phyloP scores from a whole-genome alignment of 2,113 vertebrate species.

The Bujurquina vittata region DNA sequence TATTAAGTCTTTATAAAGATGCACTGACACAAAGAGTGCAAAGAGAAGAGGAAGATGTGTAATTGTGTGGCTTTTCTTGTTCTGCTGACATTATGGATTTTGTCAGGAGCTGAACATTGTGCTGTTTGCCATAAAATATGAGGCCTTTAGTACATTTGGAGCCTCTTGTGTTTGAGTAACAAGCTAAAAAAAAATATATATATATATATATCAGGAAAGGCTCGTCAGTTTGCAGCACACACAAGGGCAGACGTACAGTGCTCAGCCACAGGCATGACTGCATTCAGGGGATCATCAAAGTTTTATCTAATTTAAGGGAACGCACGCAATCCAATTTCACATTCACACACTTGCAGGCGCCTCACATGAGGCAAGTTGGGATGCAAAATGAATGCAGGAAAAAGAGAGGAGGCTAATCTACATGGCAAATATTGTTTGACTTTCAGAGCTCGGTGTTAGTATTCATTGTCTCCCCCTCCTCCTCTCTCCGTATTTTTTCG shows the following conservation, averaged over 20 bases:
- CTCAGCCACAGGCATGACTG: slow-evolving; percentile 34
- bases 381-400: slow-evolving; percentile 39
- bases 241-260: slow-evolving; percentile 17
- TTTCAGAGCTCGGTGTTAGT: slow-evolving; percentile 38
- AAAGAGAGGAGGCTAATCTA: slow-evolving; percentile 42
- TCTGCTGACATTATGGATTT: slow-evolving; percentile 51
- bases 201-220: slow-evolving; percentile 25
- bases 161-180: slow-evolving; percentile 32
- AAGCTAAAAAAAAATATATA: slow-evolving; percentile 51
- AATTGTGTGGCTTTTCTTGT: slow-evolving; percentile 41
- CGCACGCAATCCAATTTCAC: slow-evolving; percentile 31
- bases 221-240: neutral
- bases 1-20: slow-evolving; percentile 58
- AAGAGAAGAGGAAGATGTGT: slow-evolving; percentile 16
- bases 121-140: slow-evolving; percentile 38
- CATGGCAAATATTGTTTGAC: slow-evolving; percentile 53
- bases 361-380: neutral
- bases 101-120: slow-evolving; percentile 54
- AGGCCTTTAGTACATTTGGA: slow-evolving; percentile 41
- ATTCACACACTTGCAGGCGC: slow-evolving; percentile 6
- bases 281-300: slow-evolving; percentile 44
- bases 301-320: slow-evolving; percentile 53
- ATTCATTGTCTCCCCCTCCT: slow-evolving; percentile 5
- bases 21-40: slow-evolving; percentile 17
- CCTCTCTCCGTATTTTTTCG: neutral